phyloP scores from a whole-genome alignment of 2,113 vertebrate species.

The Saimiri boliviensis region DNA sequence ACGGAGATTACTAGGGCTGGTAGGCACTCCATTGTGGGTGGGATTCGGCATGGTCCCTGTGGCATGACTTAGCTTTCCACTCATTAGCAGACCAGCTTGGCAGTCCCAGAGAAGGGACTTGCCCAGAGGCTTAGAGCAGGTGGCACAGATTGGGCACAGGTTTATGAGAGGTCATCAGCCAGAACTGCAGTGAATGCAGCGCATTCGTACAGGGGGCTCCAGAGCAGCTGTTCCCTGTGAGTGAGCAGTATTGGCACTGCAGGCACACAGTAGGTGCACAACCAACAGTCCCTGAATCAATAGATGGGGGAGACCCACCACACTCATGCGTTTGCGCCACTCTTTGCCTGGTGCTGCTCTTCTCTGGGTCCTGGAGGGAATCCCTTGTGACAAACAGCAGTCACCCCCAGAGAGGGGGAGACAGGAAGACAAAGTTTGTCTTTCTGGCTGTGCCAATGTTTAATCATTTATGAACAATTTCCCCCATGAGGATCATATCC shows the following conservation, averaged over 20 bases:
- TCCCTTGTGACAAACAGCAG: neutral
- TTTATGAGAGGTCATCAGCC: neutral
- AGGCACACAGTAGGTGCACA: neutral
- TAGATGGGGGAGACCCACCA: too few species aligned
- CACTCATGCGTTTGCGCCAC: neutral
- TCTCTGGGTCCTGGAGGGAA: neutral
- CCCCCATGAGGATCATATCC: slow-evolving; percentile 37
- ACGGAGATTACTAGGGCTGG: neutral
- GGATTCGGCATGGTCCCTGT: neutral
- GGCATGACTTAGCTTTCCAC: neutral
- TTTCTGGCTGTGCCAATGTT: slow-evolving; percentile 7
- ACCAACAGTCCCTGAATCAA: accelerated
- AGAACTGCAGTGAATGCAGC: neutral
- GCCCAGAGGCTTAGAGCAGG: too few species aligned
- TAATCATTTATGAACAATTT: slow-evolving; percentile 67
- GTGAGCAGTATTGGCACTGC: neutral
- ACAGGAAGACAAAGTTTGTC: neutral
- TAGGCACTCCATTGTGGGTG: accelerated
- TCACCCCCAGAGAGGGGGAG: neutral
- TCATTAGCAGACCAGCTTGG: neutral
- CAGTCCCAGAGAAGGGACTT: neutral
- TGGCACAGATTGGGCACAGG: neutral
- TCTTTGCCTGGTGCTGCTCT: neutral
- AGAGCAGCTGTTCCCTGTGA: neutral
- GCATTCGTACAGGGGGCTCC: neutral